phyloP scores from a whole-genome alignment of 1,140 invertebrate genomes.

The Epicauta chinensis region DNA sequence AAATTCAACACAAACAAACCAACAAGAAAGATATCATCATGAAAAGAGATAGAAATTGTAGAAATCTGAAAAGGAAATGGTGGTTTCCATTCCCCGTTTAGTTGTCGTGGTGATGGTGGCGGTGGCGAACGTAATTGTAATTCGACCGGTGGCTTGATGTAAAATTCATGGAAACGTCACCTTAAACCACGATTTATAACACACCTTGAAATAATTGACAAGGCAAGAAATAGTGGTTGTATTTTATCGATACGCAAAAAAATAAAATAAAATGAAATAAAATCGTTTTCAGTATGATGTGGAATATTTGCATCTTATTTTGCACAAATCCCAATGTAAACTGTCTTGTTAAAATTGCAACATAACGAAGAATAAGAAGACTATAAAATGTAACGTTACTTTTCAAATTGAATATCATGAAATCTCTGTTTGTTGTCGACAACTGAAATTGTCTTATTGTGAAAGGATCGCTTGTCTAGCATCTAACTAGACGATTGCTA shows the following conservation, averaged over 20 bases:
- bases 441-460: background rate
- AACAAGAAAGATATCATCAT: conserved; percentile 10
- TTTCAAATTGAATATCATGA: too few species aligned
- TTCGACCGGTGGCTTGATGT: conserved; percentile 14
- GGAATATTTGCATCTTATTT: too few species aligned
- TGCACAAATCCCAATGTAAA: too few species aligned
- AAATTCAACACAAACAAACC: conserved; percentile 1
- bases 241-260: too few species aligned
- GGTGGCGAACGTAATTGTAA: conserved; percentile 17
- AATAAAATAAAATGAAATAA: too few species aligned
- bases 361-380: too few species aligned
- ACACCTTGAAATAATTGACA: conserved; percentile 25
- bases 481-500: background rate
- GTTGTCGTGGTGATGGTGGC: background rate
- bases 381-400: too few species aligned
- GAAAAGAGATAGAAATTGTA: too few species aligned
- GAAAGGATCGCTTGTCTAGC: background rate
- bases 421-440: background rate
- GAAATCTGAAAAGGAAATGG: conserved; percentile 12
- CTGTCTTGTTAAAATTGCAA: too few species aligned
- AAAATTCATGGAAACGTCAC: conserved; percentile 24
- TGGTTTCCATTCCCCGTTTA: conserved; percentile 7
- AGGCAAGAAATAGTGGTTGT: conserved; percentile 14
- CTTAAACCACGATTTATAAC: conserved; percentile 22
- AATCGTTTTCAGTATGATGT: too few species aligned